phyloP scores from a whole-genome alignment of 1,140 invertebrate species.

The Halotydeus destructor region DNA sequence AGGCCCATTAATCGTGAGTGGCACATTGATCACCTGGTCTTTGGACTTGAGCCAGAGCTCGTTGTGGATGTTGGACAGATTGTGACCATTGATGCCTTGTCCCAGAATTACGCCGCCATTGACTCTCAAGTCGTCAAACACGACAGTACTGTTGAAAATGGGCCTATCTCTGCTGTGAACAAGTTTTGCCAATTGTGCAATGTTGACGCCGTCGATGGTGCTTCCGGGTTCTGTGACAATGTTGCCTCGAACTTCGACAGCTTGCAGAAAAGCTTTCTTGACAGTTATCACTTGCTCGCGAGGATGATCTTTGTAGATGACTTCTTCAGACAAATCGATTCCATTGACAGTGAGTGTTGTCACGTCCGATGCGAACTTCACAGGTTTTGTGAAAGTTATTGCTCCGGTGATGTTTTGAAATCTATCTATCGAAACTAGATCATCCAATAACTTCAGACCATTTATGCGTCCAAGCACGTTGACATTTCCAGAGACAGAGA shows the following conservation, averaged over 20 bases:
- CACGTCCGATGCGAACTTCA: neutral
- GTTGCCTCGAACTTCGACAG: neutral
- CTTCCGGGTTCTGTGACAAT: neutral
- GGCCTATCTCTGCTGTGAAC: neutral
- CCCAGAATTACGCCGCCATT: neutral
- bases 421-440: neutral
- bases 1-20: neutral
- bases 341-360: neutral
- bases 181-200: neutral
- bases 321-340: neutral
- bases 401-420: constrained; percentile 1
- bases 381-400: neutral
- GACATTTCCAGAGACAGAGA: neutral
- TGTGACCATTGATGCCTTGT: neutral
- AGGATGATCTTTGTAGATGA: neutral
- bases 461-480: neutral
- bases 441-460: neutral
- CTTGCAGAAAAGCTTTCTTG: neutral
- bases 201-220: neutral
- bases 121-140: neutral
- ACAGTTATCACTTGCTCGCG: neutral
- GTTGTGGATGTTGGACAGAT: neutral
- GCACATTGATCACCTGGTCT: neutral
- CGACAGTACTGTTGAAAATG: neutral
- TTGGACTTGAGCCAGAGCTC: neutral